Evolutionary conservation across 2,888 invertebrate genomes (phyloP).

Genomic region (Antheraea assamensis): DNA sequence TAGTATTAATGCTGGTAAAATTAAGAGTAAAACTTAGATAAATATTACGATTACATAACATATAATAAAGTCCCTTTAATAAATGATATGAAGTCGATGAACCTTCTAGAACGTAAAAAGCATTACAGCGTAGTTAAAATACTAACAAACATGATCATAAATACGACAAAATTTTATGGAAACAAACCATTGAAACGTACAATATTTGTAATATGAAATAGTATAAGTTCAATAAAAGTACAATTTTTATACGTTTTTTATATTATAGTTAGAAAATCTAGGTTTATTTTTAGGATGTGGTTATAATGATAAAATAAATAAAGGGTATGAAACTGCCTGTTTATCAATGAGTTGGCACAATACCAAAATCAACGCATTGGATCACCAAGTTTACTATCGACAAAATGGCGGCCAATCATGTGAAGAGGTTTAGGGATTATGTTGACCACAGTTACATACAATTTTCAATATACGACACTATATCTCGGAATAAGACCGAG

Average conservation of each 20-base stretch:
- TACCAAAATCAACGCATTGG: neutral
- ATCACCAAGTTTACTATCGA: neutral
- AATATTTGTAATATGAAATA: neutral
- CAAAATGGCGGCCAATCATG: too few species aligned
- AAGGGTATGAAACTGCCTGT: neutral
- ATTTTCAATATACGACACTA: too few species aligned
- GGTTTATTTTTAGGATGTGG: neutral
- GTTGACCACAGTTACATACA: too few species aligned
- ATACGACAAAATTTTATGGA: neutral
- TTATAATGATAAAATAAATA: neutral
- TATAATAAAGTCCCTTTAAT: neutral
- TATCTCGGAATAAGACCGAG: too few species aligned
- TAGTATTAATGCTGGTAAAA: neutral
- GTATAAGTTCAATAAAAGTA: neutral
- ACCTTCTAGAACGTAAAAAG: neutral
- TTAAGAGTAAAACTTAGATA: neutral
- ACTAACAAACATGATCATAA: neutral
- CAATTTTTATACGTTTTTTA: neutral
- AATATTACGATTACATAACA: neutral
- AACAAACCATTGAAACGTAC: neutral
- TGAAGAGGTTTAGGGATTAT: too few species aligned
- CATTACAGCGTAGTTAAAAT: neutral
- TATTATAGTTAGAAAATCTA: neutral
- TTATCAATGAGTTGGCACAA: neutral
- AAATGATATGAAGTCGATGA: neutral